Evolutionary conservation across 2,888 invertebrate genomes (phyloP), one percentile per base, ranked within the genome.

Genomic region (Folsomia candida): DNA sequence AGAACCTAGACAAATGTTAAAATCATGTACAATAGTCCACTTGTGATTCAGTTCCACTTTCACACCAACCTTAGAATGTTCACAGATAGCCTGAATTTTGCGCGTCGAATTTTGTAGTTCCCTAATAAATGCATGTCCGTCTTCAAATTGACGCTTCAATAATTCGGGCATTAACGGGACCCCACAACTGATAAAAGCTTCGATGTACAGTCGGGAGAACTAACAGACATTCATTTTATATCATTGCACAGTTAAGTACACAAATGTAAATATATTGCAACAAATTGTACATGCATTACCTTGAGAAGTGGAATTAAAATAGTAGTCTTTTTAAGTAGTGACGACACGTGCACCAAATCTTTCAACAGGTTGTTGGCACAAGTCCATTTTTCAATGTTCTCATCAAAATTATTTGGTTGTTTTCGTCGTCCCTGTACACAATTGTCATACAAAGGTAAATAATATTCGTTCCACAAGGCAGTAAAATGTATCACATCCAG

Each of bases 11-110:
- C n/a, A 20, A 24, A 20, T 18, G n/a, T 24, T 51, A 22, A 20
- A 25, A 18, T 26, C 14, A 18, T 28, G 2, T 28, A 47, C 47
- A 47, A 47, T 47, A 47, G 18, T 11, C 18, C 47, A 47, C 9
- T 9, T 6, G 11, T n/a, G 25, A 14, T 27, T 57, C 24, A 64
- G 27, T 65, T n/a, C n/a, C n/a, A n/a, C n/a, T n/a, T n/a, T n/a
- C n/a, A n/a, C n/a, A n/a, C n/a, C n/a, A 71, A 75, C 75, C 69
- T 75, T 77, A 14, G 77, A 72, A 65, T 77, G 73, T 57, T 75
- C 75, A 63, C 77, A 77, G 57, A 76, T 69, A 24, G 68, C 37
- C 27, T 75, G 74, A 18, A 75, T 61, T 1, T 54, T 67, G 24
- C 73, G 54, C 11, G 71, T 71, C 9, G 72, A 51, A 27, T 25